phyloP scores from a whole-genome alignment of 2,888 invertebrate genomes.

The Pseudeuparius sepicola region DNA sequence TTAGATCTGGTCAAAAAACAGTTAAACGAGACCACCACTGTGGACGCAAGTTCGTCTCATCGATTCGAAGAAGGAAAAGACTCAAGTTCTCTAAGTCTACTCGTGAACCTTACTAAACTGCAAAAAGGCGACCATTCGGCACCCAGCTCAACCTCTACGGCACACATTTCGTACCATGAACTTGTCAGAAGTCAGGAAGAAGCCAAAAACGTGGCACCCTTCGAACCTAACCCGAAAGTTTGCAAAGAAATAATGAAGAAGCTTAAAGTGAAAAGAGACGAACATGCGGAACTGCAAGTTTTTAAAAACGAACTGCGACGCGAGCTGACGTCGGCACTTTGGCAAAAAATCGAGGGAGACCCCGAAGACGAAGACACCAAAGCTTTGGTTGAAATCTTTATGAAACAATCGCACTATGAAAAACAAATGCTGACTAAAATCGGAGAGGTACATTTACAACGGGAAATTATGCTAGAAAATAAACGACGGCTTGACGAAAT shows the following conservation, averaged over 20 bases:
- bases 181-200: slow-evolving; percentile 26
- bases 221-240: slow-evolving; percentile 26
- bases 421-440: slow-evolving; percentile 55
- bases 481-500: slow-evolving; percentile 43
- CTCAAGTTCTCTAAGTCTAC: too few species aligned
- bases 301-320: slow-evolving; percentile 44
- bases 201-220: slow-evolving; percentile 21
- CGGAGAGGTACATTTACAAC: slow-evolving; percentile 50
- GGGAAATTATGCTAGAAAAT: slow-evolving; percentile 45
- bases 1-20: too few species aligned
- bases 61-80: too few species aligned
- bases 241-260: slow-evolving; percentile 43
- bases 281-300: too few species aligned
- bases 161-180: too few species aligned
- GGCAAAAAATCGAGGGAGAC: slow-evolving; percentile 44
- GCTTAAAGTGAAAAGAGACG: slow-evolving; percentile 40
- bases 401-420: slow-evolving; percentile 54
- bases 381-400: slow-evolving; percentile 46
- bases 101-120: too few species aligned
- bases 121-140: too few species aligned
- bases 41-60: too few species aligned
- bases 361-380: slow-evolving; percentile 44
- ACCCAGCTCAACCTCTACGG: too few species aligned
- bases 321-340: slow-evolving; percentile 41
- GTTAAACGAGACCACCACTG: too few species aligned